A percentile compares a stretch with the other conserved stretches of the same genome.
Conservation (phyloP, 2,113 vertebrate species). For the Ciconia stormi region DNA sequence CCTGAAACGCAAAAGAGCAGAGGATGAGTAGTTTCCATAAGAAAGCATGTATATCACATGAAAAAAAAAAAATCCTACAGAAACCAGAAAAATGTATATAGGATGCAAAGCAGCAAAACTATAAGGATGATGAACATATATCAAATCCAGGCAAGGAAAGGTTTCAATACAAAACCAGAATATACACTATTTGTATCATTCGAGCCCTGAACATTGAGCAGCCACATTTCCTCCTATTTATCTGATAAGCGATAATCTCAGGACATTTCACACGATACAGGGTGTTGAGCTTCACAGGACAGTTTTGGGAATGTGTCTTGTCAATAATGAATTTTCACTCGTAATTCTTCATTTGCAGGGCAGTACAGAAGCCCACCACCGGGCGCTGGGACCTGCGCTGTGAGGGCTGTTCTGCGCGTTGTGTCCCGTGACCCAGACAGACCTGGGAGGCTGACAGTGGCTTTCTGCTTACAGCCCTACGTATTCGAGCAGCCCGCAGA, state of each 20-base stretch:
- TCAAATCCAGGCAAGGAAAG: neutral
- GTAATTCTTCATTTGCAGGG: neutral
- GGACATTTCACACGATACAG: neutral
- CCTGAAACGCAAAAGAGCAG: neutral
- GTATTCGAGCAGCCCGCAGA: neutral
- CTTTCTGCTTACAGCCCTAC: neutral
- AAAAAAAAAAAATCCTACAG: neutral
- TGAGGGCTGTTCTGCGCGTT: fast-evolving
- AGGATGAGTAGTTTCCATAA: neutral
- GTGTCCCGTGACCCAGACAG: neutral
- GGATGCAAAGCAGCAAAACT: neutral
- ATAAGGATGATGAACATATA: fast-evolving
- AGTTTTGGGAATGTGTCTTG: neutral
- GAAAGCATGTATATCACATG: neutral
- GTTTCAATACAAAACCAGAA: neutral
- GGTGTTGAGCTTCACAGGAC: fast-evolving
- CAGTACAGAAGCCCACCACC: neutral
- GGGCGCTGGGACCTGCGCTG: neutral
- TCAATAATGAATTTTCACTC: neutral
- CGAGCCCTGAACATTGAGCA: neutral
- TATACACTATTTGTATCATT: neutral
- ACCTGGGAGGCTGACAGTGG: neutral
- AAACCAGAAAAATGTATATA: neutral
- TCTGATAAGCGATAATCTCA: fast-evolving
- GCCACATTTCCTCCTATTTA: neutral